Base-by-base conservation (phyloP, 1,140 invertebrate species). In the Heliconius congener region DNA sequence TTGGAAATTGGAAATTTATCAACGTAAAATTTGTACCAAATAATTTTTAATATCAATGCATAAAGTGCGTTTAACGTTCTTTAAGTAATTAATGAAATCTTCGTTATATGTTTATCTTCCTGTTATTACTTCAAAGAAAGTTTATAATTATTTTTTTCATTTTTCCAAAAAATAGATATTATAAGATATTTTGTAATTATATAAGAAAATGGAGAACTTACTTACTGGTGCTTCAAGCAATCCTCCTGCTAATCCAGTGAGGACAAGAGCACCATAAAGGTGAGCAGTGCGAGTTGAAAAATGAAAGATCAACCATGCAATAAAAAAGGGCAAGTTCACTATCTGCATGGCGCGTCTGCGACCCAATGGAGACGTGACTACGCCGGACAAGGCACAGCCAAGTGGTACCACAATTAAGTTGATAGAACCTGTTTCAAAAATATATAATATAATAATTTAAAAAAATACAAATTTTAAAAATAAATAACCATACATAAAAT, bases 181-280 rank as follows among this genome's bases (percentile, higher is more conserved):
- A 37, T 16, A 46, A 16, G 13, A 46, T 16, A 46, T 46, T 46
- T 46, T 46, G 13, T 16, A 57, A 23, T 19, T 60, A 3, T 16
- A 66, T 30, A n/a, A 66, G 27, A 66, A 27, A n/a, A 55, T 71
- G 16, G 34, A 11, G 73, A 80, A 80, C 88, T 76, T 88, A 94
- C 95, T 95, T 94, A 97, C 97, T 4, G 97, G 97, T 78, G 97
- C 97, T 93, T 97, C 97, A 66, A 97, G 92, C 0, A 98, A 89
- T 72, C 97, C 97, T 73, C 97, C 97, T 5, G 96, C 96, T 1
- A 97, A 81, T 9, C 97, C 97, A 19, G 96, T 96, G 70, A 97
- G 91, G 76, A 96, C 95, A 50, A 97, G 90, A 16, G 96, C 96
- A 2, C 95, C 82, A 88, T 97, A 97, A 18, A 97, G 91, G 87